Evolutionary conservation across 2,888 invertebrate species (phyloP).

Genomic region (Nephrocerus scutellatus): DNA sequence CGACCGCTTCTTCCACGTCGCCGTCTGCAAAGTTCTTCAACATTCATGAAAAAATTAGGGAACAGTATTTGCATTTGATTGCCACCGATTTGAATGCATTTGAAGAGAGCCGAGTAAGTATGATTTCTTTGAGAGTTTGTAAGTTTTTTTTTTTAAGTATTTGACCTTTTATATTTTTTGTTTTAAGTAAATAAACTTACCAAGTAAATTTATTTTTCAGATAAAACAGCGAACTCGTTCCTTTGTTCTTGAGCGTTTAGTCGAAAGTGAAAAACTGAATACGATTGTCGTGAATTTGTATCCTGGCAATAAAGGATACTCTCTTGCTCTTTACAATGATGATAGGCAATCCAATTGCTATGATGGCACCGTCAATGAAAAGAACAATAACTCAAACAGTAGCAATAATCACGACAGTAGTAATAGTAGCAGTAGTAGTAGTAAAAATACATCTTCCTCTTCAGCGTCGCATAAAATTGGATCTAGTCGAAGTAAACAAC

Average conservation of each 20-base stretch:
- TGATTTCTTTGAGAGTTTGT: conserved; percentile 1
- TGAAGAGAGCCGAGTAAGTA: conserved; percentile 43
- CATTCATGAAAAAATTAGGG: conserved; percentile 45
- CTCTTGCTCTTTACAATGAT: conserved; percentile 49
- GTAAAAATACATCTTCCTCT: conserved; percentile 11
- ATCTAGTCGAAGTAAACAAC: conserved; percentile 24
- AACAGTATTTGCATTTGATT: conserved; percentile 42
- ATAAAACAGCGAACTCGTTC: conserved; percentile 51
- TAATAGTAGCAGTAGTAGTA: conserved; percentile 7
- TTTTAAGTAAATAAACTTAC: neutral
- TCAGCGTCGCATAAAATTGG: conserved; percentile 21
- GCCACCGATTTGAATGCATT: conserved; percentile 43
- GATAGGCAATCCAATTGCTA: conserved; percentile 37
- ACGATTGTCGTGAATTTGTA: conserved; percentile 86
- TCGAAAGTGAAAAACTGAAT: conserved; percentile 77
- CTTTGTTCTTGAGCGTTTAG: conserved; percentile 74
- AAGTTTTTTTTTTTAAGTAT: conserved; percentile 4
- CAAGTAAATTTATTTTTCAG: conserved; percentile 26
- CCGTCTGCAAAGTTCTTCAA: conserved; percentile 38
- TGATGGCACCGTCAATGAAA: neutral
- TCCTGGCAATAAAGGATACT: conserved; percentile 88
- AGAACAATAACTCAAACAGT: neutral
- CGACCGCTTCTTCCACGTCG: conserved; percentile 18
- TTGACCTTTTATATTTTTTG: conserved; percentile 3
- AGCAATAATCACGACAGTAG: neutral